Percentiles rank a stretch among this genome's conserved stretches.
Conservation (phyloP, 2,797 vertebrate genomes). For the Sciurus vulgaris region DNA sequence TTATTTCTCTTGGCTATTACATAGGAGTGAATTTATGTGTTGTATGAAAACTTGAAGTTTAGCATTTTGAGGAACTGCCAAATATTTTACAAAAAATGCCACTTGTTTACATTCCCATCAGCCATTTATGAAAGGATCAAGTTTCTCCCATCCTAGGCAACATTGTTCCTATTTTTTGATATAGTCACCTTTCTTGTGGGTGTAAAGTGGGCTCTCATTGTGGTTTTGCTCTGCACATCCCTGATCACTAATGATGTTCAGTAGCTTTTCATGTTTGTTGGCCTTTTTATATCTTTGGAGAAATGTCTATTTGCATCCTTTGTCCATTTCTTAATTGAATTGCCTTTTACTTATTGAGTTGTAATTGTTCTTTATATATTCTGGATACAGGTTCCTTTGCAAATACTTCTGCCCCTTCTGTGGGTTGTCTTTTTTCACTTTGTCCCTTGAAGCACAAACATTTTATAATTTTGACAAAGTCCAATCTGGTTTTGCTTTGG, state of each 20-base stretch:
- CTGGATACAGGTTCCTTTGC: neutral
- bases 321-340: too few relatives aligned
- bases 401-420: neutral
- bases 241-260: neutral
- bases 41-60: neutral
- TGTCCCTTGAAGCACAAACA: neutral
- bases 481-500: neutral
- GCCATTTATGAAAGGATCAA: fast-evolving
- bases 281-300: neutral
- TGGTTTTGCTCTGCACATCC: neutral
- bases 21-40: neutral
- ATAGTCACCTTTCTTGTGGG: too few relatives aligned
- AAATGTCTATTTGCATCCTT: neutral
- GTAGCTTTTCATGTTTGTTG: neutral
- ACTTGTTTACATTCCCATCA: neutral
- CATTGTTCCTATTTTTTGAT: neutral
- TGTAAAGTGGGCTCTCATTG: neutral
- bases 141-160: too few relatives aligned
- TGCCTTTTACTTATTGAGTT: neutral
- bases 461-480: neutral
- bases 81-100: neutral
- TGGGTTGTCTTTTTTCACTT: neutral
- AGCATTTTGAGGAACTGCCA: neutral
- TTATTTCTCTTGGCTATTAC: neutral
- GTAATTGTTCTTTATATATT: neutral